Conservation (phyloP, 2,888 invertebrate species). For the Sinotaia quadrata region DNA sequence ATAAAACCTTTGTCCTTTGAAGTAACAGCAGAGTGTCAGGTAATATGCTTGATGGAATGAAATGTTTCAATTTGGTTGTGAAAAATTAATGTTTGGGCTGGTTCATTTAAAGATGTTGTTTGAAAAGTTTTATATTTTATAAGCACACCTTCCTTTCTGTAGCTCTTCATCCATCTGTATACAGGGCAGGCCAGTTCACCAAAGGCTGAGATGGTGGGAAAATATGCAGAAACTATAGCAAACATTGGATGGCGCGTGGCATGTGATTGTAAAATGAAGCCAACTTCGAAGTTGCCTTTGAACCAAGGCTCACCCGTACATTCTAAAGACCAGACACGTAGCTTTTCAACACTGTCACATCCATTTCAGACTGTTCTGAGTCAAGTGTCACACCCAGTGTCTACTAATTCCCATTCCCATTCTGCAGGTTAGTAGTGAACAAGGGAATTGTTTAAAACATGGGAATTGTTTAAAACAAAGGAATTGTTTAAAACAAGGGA, state of each 20-base stretch:
- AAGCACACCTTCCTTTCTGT: too few species aligned
- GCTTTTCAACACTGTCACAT: slow-evolving; percentile 27
- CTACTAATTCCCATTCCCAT: slow-evolving; percentile 17
- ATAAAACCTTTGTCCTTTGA: too few species aligned
- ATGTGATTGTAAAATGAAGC: slow-evolving; percentile 35
- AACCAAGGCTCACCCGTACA: neutral
- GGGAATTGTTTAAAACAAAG: too few species aligned
- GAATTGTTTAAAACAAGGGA: too few species aligned
- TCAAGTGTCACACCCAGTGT: slow-evolving; percentile 20
- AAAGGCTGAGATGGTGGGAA: slow-evolving; percentile 50
- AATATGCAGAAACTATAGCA: slow-evolving; percentile 47
- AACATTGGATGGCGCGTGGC: slow-evolving; percentile 55
- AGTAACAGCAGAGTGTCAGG: too few species aligned
- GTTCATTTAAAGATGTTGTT: too few species aligned
- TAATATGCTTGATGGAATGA: too few species aligned
- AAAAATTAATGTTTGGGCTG: too few species aligned
- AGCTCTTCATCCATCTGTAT: too few species aligned
- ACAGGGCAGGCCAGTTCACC: slow-evolving; percentile 68
- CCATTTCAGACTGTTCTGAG: slow-evolving; percentile 18
- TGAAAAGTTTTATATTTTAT: too few species aligned
- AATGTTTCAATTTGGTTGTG: too few species aligned
- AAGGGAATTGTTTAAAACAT: too few species aligned
- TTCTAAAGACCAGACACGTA: slow-evolving; percentile 14
- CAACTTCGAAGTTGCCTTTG: slow-evolving; percentile 23
- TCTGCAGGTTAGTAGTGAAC: slow-evolving; percentile 22